A percentile compares a stretch with the other conserved stretches of the same genome.
These are phyloP conservation scores for Macaria liturata DNA, from an alignment of 2,888 invertebrate genomes.

Conservation along the genomic window DNA sequence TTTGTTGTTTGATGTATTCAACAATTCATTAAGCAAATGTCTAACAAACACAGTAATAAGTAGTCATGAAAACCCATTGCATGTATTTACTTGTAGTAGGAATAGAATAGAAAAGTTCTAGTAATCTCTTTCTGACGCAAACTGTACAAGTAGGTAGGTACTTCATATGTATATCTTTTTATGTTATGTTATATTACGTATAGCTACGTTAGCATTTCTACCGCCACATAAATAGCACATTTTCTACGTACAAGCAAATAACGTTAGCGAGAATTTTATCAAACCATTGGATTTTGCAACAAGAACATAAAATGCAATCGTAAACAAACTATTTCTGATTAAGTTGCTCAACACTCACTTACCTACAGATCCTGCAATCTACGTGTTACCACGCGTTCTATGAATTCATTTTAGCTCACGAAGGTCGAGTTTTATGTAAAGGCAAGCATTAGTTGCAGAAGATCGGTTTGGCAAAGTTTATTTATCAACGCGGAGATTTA, in stretches of 20 bases:
- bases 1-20: no score
- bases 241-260: constrained; percentile 1
- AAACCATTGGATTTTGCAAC: constrained; percentile 62
- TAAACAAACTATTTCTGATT: constrained; percentile 69
- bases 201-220: not conserved
- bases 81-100: no score
- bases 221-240: not conserved
- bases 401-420: constrained; percentile 32
- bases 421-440: constrained; percentile 30
- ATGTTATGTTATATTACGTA: no score
- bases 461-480: no score
- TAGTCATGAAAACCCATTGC: no score
- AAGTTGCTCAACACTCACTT: constrained; percentile 48
- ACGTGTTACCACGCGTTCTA: constrained; percentile 30
- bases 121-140: no score
- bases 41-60: no score
- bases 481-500: no score
- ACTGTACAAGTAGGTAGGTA: no score
- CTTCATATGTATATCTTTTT: no score
- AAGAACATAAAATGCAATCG: constrained; percentile 63
- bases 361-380: constrained; percentile 11
- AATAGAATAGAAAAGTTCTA: no score
- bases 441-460: not conserved
- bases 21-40: no score
- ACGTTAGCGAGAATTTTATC: constrained; percentile 45